Percentiles rank a stretch among this genome's conserved stretches.
Conservation (phyloP, 1,140 invertebrate species). For the Listronotus bonariensis region DNA sequence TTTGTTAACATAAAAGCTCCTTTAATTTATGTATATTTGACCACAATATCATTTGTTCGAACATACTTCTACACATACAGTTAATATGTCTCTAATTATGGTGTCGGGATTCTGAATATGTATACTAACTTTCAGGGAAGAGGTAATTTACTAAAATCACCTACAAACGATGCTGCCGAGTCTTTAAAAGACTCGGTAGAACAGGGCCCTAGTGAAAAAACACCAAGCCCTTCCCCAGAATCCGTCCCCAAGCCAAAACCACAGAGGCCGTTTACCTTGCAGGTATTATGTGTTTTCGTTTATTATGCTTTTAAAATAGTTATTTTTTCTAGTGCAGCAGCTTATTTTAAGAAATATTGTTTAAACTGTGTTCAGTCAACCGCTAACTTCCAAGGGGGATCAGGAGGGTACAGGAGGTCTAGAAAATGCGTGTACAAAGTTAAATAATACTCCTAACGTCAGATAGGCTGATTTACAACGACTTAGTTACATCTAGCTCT, state of each 20-base stretch:
- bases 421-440: no score
- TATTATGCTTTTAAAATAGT: slow-evolving; percentile 19
- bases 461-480: no score
- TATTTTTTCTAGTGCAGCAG: not conserved
- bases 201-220: slow-evolving; percentile 50
- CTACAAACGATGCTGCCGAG: slow-evolving; percentile 59
- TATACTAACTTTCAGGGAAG: slow-evolving; percentile 64
- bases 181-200: slow-evolving; percentile 54
- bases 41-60: no score
- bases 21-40: no score
- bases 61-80: not conserved
- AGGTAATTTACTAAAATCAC: slow-evolving; percentile 65
- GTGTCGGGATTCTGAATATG: slow-evolving; percentile 25
- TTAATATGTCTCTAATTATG: not conserved
- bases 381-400: no score
- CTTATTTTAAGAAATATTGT: no score
- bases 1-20: no score
- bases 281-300: slow-evolving; percentile 59
- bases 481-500: no score
- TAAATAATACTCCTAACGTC: no score
- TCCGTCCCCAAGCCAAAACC: slow-evolving; percentile 60
- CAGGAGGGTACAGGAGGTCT: no score
- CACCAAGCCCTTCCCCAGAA: slow-evolving; percentile 56
- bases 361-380: no score
- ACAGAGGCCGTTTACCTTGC: slow-evolving; percentile 67